Evolutionary conservation across 2,888 invertebrate species (phyloP).

Genomic region (Netelia inedita): DNA sequence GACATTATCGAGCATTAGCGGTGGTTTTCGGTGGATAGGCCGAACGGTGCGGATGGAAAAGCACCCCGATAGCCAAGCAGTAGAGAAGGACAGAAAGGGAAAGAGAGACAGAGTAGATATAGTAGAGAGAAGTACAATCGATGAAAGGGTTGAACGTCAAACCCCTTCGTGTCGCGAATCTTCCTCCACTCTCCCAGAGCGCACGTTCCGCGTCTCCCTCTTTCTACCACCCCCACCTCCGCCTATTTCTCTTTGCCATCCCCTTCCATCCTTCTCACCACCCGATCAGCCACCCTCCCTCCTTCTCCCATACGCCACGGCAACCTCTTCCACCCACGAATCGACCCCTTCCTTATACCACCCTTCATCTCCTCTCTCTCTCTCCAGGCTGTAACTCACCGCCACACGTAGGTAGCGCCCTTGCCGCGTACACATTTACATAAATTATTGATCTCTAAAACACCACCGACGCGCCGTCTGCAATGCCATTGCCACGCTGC

Average conservation of each 20-base stretch:
- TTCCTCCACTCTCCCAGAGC: conserved; percentile 80
- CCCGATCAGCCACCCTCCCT: conserved; percentile 75
- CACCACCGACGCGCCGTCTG: conserved; percentile 78
- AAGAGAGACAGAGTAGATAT: conserved; percentile 68
- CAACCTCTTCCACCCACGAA: conserved; percentile 73
- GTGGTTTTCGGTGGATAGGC: conserved; percentile 76
- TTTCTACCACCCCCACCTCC: conserved; percentile 68
- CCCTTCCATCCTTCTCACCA: conserved; percentile 69
- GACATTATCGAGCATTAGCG: conserved; percentile 83
- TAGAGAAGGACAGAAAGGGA: conserved; percentile 44
- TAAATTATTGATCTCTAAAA: conserved; percentile 85
- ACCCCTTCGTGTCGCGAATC: conserved; percentile 84
- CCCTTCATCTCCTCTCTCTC: conserved; percentile 73
- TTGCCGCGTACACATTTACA: conserved; percentile 85
- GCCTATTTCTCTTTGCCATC: conserved; percentile 48
- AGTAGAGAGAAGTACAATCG: conserved; percentile 82
- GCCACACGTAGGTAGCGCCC: conserved; percentile 84
- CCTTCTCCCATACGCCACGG: conserved; percentile 49
- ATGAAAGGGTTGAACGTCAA: conserved; percentile 85
- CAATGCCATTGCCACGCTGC: conserved; percentile 82
- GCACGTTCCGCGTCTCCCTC: conserved; percentile 67
- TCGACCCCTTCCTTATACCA: conserved; percentile 69
- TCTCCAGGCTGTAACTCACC: conserved; percentile 83
- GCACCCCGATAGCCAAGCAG: conserved; percentile 45
- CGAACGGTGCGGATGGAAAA: conserved; percentile 61